Evolutionary conservation across 53 echinoderm and acorn worm genomes (phyloP), one percentile per base, ranked within the genome.

Genomic region (Actinopyga echinites): DNA sequence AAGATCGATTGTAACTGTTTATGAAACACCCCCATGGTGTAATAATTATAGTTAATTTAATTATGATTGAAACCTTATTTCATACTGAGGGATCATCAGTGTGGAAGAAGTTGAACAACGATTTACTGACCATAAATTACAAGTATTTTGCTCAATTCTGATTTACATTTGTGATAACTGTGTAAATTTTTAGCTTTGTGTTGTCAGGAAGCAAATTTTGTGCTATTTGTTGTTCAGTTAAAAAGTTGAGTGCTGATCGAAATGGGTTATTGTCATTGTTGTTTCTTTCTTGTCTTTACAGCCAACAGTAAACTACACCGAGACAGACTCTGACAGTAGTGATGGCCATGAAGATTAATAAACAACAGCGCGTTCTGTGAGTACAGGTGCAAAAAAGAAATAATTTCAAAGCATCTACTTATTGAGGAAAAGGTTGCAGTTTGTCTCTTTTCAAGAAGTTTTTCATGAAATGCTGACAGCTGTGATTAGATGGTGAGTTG

Each of bases 301-400:
- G 91, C 83, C 89, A n/a, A 90, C 86, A 34, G 83, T 86, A 56
- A 85, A 91, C 64, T 89, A 89, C 74, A 74, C 75, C 26, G 94
- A 86, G 65, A 91, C 91, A 0, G 94, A 94, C 78, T 94, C 94
- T 11, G 91, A 91, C 34, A 89, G 94, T 79, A 94, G 89, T 34
- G 94, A 89, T 57, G 91, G 86, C 11, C 89, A 82, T 25, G 87
- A 64, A 52, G 85, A 83, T 30, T 83, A 75, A 30, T 22, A 23
- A 25, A 31, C 6, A 24, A 7, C 19, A 36, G 33, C 71, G 2
- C 8, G n/a, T 6, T 63, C 28, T 31, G 23, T 13, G 63, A 28
- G 24, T 11, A 63, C 12, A 20, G 28, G 29, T 31, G 28, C 22
- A 0, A 15, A 31, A 31, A 0, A 13, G 63, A 8, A 3, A 30